Conservation (phyloP, 2,113 vertebrate species). For the Cyanoliseus patagonus region DNA sequence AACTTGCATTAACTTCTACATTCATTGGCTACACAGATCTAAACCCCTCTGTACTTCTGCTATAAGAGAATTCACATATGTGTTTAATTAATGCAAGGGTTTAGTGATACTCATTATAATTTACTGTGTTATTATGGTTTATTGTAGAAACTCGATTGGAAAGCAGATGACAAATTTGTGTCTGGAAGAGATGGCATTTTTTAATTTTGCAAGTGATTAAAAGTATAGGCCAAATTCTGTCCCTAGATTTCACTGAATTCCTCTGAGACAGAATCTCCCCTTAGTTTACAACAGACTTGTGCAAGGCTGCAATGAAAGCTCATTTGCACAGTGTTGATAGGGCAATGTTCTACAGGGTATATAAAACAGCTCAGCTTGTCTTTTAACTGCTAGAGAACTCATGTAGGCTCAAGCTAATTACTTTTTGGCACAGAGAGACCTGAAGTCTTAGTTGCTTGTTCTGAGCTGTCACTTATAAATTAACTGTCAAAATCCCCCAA, state of each 20-base stretch:
- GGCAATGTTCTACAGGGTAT: neutral
- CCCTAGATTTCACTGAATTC: neutral
- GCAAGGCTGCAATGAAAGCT: conserved; percentile 10
- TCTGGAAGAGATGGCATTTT: neutral
- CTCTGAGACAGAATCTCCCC: neutral
- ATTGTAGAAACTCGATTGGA: neutral
- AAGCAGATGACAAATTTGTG: neutral
- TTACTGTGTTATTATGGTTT: neutral
- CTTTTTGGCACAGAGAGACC: conserved; percentile 6
- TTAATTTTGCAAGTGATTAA: conserved; percentile 35
- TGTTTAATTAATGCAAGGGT: neutral
- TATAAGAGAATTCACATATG: neutral
- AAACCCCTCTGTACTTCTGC: neutral
- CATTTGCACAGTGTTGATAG: conserved; percentile 24
- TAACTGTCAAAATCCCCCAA: neutral
- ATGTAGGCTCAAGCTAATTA: conserved; percentile 40
- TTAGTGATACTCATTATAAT: neutral
- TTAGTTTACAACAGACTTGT: neutral
- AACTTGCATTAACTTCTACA: neutral
- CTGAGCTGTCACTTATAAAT: conserved; percentile 1
- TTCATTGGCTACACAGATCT: neutral
- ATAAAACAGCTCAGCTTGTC: neutral
- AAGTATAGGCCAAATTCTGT: neutral
- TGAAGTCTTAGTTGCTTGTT: neutral
- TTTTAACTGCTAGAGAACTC: neutral